A percentile compares a stretch with the other conserved stretches of the same genome.
Conservation (phyloP, 2,888 invertebrate genomes). For the Mimachlamys varia region DNA sequence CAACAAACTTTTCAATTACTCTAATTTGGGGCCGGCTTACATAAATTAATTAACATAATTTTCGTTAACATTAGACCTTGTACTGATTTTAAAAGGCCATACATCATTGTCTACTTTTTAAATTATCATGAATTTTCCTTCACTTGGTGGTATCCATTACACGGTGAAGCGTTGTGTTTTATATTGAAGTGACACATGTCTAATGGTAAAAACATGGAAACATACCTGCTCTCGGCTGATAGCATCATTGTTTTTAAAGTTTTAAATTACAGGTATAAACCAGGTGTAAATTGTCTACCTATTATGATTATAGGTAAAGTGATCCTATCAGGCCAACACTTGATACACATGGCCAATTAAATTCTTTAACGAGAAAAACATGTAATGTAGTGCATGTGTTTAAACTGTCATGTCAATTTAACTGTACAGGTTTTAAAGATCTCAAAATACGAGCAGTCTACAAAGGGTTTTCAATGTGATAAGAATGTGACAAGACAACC, state of each 20-base stretch:
- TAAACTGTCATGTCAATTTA: not conserved
- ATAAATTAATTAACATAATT: slow-evolving; percentile 12
- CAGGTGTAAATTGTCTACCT: slow-evolving; percentile 28
- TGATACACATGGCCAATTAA: slow-evolving; percentile 3
- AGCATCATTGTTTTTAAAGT: slow-evolving; percentile 34
- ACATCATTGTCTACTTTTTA: not conserved
- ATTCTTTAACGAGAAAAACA: not conserved
- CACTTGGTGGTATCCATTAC: not conserved
- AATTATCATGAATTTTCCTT: not conserved
- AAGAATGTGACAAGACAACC: slow-evolving; percentile 2
- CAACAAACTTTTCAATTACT: not conserved
- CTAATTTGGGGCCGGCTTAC: not conserved
- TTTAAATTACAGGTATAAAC: not conserved
- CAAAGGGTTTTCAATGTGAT: slow-evolving; percentile 25
- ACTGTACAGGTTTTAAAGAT: not conserved
- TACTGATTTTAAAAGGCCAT: not conserved
- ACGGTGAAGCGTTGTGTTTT: not conserved
- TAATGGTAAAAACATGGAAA: not conserved
- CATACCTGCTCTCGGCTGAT: slow-evolving; percentile 8
- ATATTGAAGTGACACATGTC: not conserved
- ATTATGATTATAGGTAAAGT: not conserved
- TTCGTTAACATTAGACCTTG: not conserved
- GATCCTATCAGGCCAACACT: not conserved
- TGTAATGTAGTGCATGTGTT: not conserved
- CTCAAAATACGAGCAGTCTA: not conserved